Percentiles rank a stretch among this genome's conserved stretches.
These are phyloP conservation scores for Pachycephus smyrnensis DNA, from an alignment of 2,888 invertebrate species.

Conservation along the genomic window DNA sequence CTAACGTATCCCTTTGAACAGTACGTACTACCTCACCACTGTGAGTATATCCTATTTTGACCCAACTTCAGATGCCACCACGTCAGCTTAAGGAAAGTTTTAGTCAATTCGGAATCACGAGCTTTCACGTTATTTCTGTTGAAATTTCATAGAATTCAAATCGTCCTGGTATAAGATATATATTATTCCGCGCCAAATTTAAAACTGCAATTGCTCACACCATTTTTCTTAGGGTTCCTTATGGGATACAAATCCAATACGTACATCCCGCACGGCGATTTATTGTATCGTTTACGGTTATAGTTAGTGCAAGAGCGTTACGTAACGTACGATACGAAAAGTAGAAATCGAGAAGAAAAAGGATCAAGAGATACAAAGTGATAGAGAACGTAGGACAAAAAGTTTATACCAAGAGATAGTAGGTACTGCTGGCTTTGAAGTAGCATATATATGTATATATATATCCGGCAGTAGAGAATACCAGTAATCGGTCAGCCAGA, in stretches of 20 bases:
- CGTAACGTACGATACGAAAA: slow-evolving; percentile 16
- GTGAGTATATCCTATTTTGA: not conserved
- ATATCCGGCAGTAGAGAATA: not conserved
- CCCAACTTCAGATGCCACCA: not conserved
- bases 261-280: slow-evolving; percentile 5
- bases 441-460: not conserved
- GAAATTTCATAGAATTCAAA: not conserved
- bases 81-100: not conserved
- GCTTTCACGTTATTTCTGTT: not conserved
- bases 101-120: not conserved
- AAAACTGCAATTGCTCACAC: not conserved
- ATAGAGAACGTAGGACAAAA: not conserved
- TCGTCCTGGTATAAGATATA: not conserved
- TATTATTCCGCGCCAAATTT: not conserved
- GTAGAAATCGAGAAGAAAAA: slow-evolving; percentile 9
- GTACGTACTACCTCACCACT: not conserved
- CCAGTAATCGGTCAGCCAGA: slow-evolving; percentile 10
- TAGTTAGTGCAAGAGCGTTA: slow-evolving; percentile 5
- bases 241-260: not conserved
- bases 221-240: not conserved
- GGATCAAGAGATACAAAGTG: slow-evolving; percentile 8
- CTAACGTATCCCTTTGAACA: not conserved
- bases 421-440: not conserved
- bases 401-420: not conserved
- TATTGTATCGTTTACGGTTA: slow-evolving; percentile 18